Evolutionary conservation across 2,888 invertebrate species (phyloP), one percentile per base, ranked within the genome.

Genomic region (Stratiomys singularior): DNA sequence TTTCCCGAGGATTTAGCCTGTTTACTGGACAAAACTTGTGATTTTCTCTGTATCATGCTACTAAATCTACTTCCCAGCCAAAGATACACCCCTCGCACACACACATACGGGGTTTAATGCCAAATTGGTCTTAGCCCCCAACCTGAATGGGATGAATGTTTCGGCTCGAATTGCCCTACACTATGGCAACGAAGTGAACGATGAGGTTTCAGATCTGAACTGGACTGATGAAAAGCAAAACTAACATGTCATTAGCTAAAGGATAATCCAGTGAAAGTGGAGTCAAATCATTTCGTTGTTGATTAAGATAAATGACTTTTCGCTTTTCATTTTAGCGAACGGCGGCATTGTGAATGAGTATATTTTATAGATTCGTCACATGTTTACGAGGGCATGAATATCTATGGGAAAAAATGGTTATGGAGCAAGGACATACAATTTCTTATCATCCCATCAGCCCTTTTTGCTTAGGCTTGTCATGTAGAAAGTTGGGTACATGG

Each of bases 181-280:
- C 37, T 9, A 37, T 37, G 3, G 37, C n/a, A 46, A 25, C 47
- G 15, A 25, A 69, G 47, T 47, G 69, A 47, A 69, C 69, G 69
- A 69, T 69, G 69, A 47, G 69, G 47, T 69, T 69, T 47, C 47
- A 18, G 64, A 64, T 64, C 64, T 46, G 69, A 23, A 47, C 46
- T 69, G 23, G 47, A 37, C 30, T 60, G 74, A 74, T 74, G 58
- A 74, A 58, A 74, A 60, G 58, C 74, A 74, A 74, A 74, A 74
- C 74, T 37, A 74, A 74, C 58, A 74, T 74, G 74, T 74, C 74
- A 74, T 74, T 74, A 74, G 74, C 74, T 37, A 74, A 74, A 58
- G 74, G 74, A 74, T 74, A 74, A 74, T 74, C 37, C 74, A 74
- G 58, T 74, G 25, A 74, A 74, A 60, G 60, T 74, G 60, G 74